These are phyloP conservation scores for Papilio demoleus DNA, from an alignment of 2,888 invertebrate species.

Conservation along the genomic window DNA sequence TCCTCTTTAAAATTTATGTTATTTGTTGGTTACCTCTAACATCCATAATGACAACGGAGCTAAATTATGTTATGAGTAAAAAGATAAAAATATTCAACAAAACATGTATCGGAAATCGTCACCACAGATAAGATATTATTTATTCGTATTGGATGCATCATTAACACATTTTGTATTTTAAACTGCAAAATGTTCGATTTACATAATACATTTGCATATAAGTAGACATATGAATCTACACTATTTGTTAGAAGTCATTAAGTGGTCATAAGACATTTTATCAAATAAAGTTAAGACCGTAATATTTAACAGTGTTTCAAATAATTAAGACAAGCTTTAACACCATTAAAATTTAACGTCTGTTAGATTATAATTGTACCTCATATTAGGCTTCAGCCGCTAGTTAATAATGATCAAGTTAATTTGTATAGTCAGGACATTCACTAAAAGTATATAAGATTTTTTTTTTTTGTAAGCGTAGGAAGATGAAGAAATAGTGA, in stretches of 20 bases:
- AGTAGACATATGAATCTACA: too few relatives aligned
- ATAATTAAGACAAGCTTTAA: too few relatives aligned
- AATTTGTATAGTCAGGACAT: too few relatives aligned
- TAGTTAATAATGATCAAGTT: too few relatives aligned
- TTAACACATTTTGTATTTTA: not conserved
- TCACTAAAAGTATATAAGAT: not conserved
- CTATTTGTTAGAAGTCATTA: not conserved
- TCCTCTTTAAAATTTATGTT: not conserved
- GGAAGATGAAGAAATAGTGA: not conserved
- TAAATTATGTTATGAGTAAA: not conserved
- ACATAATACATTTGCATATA: too few relatives aligned
- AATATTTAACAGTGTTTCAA: too few relatives aligned
- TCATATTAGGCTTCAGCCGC: too few relatives aligned
- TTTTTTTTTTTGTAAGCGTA: not conserved
- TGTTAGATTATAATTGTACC: too few relatives aligned
- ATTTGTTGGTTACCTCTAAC: not conserved
- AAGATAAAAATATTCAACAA: constrained; percentile 13
- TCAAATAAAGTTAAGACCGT: too few relatives aligned
- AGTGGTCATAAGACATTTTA: too few relatives aligned
- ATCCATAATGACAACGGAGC: not conserved
- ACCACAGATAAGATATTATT: constrained; percentile 20
- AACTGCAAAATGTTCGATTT: not conserved
- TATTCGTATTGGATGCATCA: constrained; percentile 1
- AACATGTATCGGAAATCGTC: constrained; percentile 13
- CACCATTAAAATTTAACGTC: too few relatives aligned